Base-by-base conservation (phyloP, 2,113 vertebrate genomes). In the Megaceryle maxima region DNA sequence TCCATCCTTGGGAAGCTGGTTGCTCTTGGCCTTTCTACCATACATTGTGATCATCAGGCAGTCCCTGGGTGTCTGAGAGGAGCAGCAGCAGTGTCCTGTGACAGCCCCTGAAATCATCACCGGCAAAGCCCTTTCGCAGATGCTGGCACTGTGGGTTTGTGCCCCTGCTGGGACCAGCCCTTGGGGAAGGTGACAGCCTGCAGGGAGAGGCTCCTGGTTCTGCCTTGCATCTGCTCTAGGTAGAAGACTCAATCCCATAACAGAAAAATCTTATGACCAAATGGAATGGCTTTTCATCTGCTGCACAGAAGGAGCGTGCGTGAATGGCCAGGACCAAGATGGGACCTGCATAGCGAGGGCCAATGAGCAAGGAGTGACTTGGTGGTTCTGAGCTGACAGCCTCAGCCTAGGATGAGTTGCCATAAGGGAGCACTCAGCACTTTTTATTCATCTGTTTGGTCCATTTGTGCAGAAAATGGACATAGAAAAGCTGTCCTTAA, bases 101-200 rank as follows among this genome's bases (percentile, higher is more conserved):
- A 41, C 76, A 74, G 53, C 75, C 50, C 44, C 37, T 10, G 3
- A 17, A 44, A 3, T 35, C 20, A 3, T 59, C 31, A 5, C 53
- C 0, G 0, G 13, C n/a, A 12, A n/a, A 68, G 76, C 70, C 25
- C 48, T 77, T 18, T 1, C 0, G 0, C 60, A 59, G 80, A 55
- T 55, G 51, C 73, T 88, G 86, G 79, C 80, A 77, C 44, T 2
- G 2, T 53, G 21, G 6, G 33, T 81, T 26, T 56, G 39, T 83
- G 67, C 39, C 57, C 55, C 35, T 63, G 41, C 35, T 62, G 90
- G 59, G 63, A 86, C 11, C 41, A 15, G 56, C 64, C 62, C 60
- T 70, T 1, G 0, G 50, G n/a, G 25, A 73, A 35, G 26, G 28
- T 55, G 69, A 44, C 33, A 70, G 44, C 50, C 66, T 41, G 44